phyloP scores from a whole-genome alignment of 2,888 invertebrate species.

The Stegophylla sp. region DNA sequence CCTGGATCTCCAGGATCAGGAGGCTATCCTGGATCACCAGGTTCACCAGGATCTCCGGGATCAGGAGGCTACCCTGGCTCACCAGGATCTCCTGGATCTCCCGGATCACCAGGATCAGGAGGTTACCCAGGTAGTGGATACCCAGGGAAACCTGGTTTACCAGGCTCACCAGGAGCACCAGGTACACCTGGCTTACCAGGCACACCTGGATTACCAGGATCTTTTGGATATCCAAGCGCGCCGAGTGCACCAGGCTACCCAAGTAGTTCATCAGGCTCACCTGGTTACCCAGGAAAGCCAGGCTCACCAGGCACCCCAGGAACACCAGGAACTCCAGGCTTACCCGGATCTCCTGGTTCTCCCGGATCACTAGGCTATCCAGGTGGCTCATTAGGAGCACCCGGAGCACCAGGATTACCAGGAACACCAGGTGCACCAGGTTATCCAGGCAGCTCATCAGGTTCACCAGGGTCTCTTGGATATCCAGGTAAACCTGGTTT shows the following conservation, averaged over 20 bases:
- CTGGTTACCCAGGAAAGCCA: slow-evolving; percentile 31
- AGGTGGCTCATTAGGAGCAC: slow-evolving; percentile 63
- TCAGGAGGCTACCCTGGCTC: slow-evolving; percentile 57
- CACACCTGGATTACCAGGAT: slow-evolving; percentile 64
- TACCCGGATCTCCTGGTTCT: slow-evolving; percentile 62
- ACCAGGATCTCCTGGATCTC: slow-evolving; percentile 7
- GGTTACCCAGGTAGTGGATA: slow-evolving; percentile 62
- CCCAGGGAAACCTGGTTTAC: slow-evolving; percentile 16
- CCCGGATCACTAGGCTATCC: slow-evolving; percentile 64
- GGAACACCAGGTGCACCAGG: slow-evolving; percentile 64
- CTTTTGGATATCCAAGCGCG: slow-evolving; percentile 38
- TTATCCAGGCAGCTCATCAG: slow-evolving; percentile 63
- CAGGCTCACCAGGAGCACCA: slow-evolving; percentile 63
- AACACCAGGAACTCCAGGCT: slow-evolving; percentile 63
- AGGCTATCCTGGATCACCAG: slow-evolving; percentile 56
- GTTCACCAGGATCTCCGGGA: slow-evolving; percentile 60
- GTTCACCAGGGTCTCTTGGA: slow-evolving; percentile 62
- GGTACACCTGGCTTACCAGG: slow-evolving; percentile 64
- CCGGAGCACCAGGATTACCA: slow-evolving; percentile 64
- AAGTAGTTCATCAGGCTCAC: slow-evolving; percentile 40
- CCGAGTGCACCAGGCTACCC: slow-evolving; percentile 60
- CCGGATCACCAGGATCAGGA: slow-evolving; percentile 61
- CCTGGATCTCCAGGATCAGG: slow-evolving; percentile 34
- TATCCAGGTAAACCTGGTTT: slow-evolving; percentile 63
- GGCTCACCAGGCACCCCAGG: slow-evolving; percentile 23